phyloP scores from a whole-genome alignment of 1,140 invertebrate species.

The Berghia stephanieae region DNA sequence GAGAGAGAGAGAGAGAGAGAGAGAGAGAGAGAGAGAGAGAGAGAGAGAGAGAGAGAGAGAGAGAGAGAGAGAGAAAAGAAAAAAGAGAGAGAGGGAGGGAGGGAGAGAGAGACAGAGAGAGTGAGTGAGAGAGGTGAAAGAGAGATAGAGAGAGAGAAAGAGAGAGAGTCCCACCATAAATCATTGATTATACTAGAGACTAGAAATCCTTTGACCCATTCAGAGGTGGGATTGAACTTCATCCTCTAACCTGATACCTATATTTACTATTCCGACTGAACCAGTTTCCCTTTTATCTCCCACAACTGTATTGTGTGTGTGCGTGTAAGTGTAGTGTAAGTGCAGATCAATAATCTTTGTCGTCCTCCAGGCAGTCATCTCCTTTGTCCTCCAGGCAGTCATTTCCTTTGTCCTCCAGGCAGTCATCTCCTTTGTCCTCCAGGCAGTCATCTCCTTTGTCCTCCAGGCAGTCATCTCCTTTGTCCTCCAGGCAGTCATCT shows the following conservation, averaged over 20 bases:
- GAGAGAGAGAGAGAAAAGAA: background rate
- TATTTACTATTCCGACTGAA: background rate
- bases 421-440: no score
- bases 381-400: background rate
- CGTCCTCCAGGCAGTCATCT: background rate
- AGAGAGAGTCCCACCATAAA: background rate
- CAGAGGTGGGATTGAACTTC: background rate
- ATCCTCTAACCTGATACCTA: background rate
- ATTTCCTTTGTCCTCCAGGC: no score
- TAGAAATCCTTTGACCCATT: background rate
- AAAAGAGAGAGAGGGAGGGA: constrained; percentile 10
- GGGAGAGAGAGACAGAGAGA: constrained; percentile 8
- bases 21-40: background rate
- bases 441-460: no score
- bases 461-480: no score
- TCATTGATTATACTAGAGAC: background rate
- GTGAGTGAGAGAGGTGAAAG: background rate
- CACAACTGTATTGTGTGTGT: background rate
- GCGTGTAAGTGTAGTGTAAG: background rate
- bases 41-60: background rate
- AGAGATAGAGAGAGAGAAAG: background rate
- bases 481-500: no score
- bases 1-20: background rate
- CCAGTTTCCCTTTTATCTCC: background rate
- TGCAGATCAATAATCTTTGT: background rate